These are phyloP conservation scores for Peucedramus taeniatus DNA, from an alignment of 2,113 vertebrate genomes.

Conservation along the genomic window DNA sequence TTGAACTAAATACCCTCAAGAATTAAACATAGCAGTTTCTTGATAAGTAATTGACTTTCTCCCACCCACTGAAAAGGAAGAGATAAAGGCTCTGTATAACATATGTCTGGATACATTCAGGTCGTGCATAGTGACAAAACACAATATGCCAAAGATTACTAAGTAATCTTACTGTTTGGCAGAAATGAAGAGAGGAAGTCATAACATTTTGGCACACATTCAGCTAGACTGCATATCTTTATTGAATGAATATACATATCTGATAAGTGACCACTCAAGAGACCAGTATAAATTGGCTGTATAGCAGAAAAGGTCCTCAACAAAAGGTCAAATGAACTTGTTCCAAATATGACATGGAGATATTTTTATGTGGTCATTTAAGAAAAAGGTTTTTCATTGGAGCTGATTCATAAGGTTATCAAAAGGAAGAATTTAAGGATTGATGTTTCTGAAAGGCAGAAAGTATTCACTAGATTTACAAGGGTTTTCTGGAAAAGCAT, in stretches of 20 bases:
- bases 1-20: background rate
- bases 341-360: background rate
- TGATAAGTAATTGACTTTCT: background rate
- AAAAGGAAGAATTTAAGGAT: background rate
- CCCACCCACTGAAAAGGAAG: background rate
- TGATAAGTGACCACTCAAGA: background rate
- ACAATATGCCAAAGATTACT: constrained; percentile 7
- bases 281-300: background rate
- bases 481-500: background rate
- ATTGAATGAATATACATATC: background rate
- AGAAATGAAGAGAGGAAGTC: background rate
- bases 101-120: background rate
- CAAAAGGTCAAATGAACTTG: constrained; percentile 17
- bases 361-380: background rate
- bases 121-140: constrained; percentile 12
- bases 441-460: background rate
- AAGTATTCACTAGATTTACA: background rate
- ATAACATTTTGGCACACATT: background rate
- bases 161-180: background rate
- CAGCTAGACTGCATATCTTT: background rate
- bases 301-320: background rate
- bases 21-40: background rate
- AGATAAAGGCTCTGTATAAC: background rate
- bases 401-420: background rate
- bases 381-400: background rate